Evolutionary conservation across 2,888 invertebrate genomes (phyloP).

Genomic region (Nymphalis polychloros): DNA sequence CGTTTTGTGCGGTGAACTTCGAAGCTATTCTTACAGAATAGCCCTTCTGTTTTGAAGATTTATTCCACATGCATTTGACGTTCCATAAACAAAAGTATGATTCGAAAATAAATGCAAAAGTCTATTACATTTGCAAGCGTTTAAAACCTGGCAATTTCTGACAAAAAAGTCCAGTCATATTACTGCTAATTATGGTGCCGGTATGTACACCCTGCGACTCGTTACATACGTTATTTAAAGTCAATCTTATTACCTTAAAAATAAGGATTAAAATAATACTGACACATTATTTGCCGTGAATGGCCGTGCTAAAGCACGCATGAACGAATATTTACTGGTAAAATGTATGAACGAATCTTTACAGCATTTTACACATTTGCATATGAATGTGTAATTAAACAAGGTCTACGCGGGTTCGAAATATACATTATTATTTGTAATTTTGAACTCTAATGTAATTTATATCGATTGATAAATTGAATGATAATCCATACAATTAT

Average conservation of each 20-base stretch:
- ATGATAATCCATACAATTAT: too few relatives aligned
- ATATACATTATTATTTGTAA: conserved; percentile 45
- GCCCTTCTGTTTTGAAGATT: neutral
- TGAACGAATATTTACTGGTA: conserved; percentile 70
- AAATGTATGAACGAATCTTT: conserved; percentile 72
- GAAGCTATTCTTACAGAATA: too few relatives aligned
- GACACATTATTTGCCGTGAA: conserved; percentile 1
- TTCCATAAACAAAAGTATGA: conserved; percentile 28
- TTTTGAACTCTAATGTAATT: conserved; percentile 16
- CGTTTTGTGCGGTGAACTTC: too few relatives aligned
- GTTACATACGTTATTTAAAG: neutral
- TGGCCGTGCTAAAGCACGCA: conserved; percentile 61
- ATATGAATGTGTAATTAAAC: conserved; percentile 81
- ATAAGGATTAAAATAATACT: conserved; percentile 22
- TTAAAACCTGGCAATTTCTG: conserved; percentile 50
- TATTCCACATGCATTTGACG: conserved; percentile 14
- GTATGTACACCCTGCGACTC: conserved; percentile 47
- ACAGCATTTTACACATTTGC: conserved; percentile 73
- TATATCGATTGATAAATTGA: neutral
- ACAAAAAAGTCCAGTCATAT: conserved; percentile 68
- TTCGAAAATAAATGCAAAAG: conserved; percentile 33
- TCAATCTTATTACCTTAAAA: neutral
- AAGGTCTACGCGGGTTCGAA: conserved; percentile 61
- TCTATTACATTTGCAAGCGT: conserved; percentile 39
- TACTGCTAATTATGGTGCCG: conserved; percentile 73